phyloP scores from a whole-genome alignment of 2,113 vertebrate genomes.

The Perca flavescens region DNA sequence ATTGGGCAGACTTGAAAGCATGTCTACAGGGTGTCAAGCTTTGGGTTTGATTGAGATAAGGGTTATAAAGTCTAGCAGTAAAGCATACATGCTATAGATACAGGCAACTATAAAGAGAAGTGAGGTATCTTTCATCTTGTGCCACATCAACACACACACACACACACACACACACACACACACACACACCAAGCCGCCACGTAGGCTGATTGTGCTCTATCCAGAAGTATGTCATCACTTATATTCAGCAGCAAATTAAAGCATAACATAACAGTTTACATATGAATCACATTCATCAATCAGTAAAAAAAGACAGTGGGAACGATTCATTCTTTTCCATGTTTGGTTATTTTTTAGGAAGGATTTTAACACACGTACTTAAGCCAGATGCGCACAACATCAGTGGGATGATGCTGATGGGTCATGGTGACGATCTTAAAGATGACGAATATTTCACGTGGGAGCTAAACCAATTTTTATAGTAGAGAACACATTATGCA shows the following conservation, averaged over 20 bases:
- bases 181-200: not conserved
- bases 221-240: slow-evolving; percentile 56
- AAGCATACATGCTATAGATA: slow-evolving; percentile 19
- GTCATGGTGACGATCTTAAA: slow-evolving; percentile 45
- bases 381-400: slow-evolving; percentile 29
- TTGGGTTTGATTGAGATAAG: slow-evolving; percentile 28
- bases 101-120: slow-evolving; percentile 44
- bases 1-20: slow-evolving; percentile 30
- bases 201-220: slow-evolving; percentile 59
- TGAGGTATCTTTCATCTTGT: slow-evolving; percentile 51
- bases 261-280: slow-evolving; percentile 35
- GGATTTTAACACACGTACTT: slow-evolving; percentile 47
- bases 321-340: slow-evolving; percentile 19
- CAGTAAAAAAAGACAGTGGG: not conserved
- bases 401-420: slow-evolving; percentile 41
- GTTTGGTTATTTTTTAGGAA: slow-evolving; percentile 25
- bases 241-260: slow-evolving; percentile 55
- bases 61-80: slow-evolving; percentile 23
- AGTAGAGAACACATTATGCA: not conserved
- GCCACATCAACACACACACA: slow-evolving; percentile 37
- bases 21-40: slow-evolving; percentile 28
- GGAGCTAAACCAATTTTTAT: slow-evolving; percentile 52
- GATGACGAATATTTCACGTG: slow-evolving; percentile 51
- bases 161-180: slow-evolving; percentile 22
- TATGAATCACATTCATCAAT: slow-evolving; percentile 39